Base-by-base conservation (phyloP, 1,140 invertebrate species). In the Glossosoma conforme region DNA sequence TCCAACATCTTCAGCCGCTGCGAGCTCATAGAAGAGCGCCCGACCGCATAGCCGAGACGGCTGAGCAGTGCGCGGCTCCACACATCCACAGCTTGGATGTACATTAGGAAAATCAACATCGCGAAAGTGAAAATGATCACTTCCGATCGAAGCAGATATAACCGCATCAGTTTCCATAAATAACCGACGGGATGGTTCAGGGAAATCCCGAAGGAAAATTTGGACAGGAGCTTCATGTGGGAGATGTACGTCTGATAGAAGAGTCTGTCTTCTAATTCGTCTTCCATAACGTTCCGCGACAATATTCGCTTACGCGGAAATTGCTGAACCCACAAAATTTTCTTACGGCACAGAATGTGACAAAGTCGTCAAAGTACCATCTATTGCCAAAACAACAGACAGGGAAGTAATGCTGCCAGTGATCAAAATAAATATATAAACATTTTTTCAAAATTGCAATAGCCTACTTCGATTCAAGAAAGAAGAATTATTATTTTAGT, bases 211-310 rank as follows among this genome's bases (percentile, higher is more conserved):
- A 86, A 80, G 54, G 81, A 78, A 69, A 89, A 82, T 66, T 84
- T 82, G 10, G 87, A 88, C 55, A 90, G 68, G 45, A 90, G 76
- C 78, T 89, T 89, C 79, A 89, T 83, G 65, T 89, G 84, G 44
- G 87, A 85, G 54, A 87, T 63, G 70, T 88, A 90, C 32, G 86
- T 86, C 77, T 90, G 87, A 69, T 89, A 87, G 56, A 91, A 75
- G 60, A 91, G 81, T 77, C 82, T 84, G 62, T 91, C 88, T 73
- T 91, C 88, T 63, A 90, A 73, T 77, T 89, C 86, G 80, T 91
- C 88, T 80, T 91, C 88, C 88, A 91, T 91, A 38, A 44, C 48
- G 36, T 15, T 44, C 15, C 37, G 8, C 25, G 20, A 38, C 19
- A 38, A 17, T 68, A 65, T 61, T 62, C 51, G 44, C 32, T 28